Base-by-base conservation (phyloP, 2,113 vertebrate genomes). In the Malurus cyaneus region DNA sequence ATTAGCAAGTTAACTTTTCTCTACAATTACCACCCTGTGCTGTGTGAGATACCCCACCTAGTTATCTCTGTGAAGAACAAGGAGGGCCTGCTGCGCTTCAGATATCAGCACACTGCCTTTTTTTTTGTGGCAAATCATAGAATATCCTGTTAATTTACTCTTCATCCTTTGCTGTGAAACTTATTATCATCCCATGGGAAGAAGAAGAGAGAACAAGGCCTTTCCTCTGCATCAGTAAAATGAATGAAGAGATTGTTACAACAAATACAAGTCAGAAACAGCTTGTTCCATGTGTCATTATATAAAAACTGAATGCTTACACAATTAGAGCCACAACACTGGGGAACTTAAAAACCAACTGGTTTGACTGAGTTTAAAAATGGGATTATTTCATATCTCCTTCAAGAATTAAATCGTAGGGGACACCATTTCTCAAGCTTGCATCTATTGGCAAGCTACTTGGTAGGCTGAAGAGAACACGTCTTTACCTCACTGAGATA, bases 1-100 rank as follows among this genome's bases (percentile, higher is more conserved):
- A 93, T 96, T 96, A 96, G 87, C 92, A 94, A 95, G 94, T 96
- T 93, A 96, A 96, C 96, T 95, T 96, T 96, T 93, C 89, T 93
- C 41, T 86, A 95, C 92, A 94, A 95, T 96, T 96, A 95, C 88
- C 85, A 93, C 93, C 67, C 89, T 91, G 67, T 77, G 89, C 56
- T 96, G n/a, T 65, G 73, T 91, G 84, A 94, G 93, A 88, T 96
- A 94, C 49, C 61, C 79, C n/a, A 89, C 36, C 31, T 91, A 73
- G 62, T 47, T 70, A 73, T 66, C 66, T 83, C 87, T 88, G 62
- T 89, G 76, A 93, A 94, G 67, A 95, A 65, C 82, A 96, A 88
- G 87, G 50, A 80, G 15, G 34, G 52, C 88, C 92, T 95, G 76
- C 93, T 94, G 88, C 83, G 82, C 79, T 77, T 95, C 82, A 90